Base-by-base conservation (phyloP, 2,797 vertebrate species). In the Australoheros facetus region DNA sequence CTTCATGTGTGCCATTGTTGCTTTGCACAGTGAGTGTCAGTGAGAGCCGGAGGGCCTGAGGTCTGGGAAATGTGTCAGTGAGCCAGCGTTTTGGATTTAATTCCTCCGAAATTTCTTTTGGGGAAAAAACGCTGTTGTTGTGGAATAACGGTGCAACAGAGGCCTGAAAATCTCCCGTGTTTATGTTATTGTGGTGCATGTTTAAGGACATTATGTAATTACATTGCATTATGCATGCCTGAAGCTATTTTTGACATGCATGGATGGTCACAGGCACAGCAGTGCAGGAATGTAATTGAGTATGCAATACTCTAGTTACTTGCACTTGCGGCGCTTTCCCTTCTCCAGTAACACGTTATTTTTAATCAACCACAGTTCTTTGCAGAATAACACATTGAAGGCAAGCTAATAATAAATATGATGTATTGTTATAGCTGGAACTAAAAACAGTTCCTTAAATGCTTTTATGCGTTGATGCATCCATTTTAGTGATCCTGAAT, bases 181-280 rank as follows among this genome's bases (percentile, higher is more conserved):
- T 74, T 39, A 53, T 81, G 2, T 77, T 39, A 2, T 39, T 66
- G 1, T 80, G 72, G 72, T 83, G 62, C 39, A 28, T 82, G 74
- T 21, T 82, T 60, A 57, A 81, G 78, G 83, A 13, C 77, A 71
- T 92, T 87, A 85, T 87, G 82, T 84, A 87, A 88, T 88, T 62
- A 14, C 51, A 5, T 56, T 84, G 64, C 56, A 77, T 88, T 85
- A 86, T 91, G 34, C 57, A 87, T 70, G 85, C 83, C 74, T 64
- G 37, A 55, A 51, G 86, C 72, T 78, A 21, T 72, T 78, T 56
- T 56, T 7, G 3, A 81, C 56, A 71, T 73, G 84, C 88, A 74
- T 74, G 84, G 59, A 58, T 71, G 80, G 53, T 70, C 23, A 37
- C 81, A 75, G 54, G n/a, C 58, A n/a, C 34, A 48, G 39, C 3